Conservation (phyloP, 2,797 vertebrate species). For the Tarsius wallacei region DNA sequence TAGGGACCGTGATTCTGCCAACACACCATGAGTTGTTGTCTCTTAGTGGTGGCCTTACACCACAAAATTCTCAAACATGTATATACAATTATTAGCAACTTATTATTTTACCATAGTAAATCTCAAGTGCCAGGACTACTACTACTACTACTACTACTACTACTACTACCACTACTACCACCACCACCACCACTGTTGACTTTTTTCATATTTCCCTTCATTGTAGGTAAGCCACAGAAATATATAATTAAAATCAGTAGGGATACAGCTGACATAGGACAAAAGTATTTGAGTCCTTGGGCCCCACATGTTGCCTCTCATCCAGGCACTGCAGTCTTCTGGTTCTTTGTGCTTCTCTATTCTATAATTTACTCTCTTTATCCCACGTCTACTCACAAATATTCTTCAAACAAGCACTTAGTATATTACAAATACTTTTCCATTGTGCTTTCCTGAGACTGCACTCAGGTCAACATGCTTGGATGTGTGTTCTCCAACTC, state of each 20-base stretch:
- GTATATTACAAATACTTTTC: background rate
- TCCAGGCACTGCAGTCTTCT: background rate
- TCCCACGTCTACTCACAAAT: background rate
- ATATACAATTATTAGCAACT: background rate
- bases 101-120: background rate
- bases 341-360: constrained; percentile 27
- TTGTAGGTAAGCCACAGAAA: background rate
- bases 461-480: background rate
- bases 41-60: background rate
- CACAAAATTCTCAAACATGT: background rate
- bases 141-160: too few species aligned
- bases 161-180: background rate
- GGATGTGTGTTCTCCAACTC: background rate
- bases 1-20: background rate
- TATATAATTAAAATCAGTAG: constrained; percentile 24
- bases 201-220: constrained; percentile 38
- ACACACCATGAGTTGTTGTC: background rate
- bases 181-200: background rate
- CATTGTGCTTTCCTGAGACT: background rate
- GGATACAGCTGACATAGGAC: background rate
- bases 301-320: background rate
- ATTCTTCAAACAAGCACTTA: constrained; percentile 47
- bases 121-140: background rate
- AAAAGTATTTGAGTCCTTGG: constrained; percentile 12
- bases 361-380: constrained; percentile 33